These are phyloP conservation scores for Drosophila testacea DNA, from an alignment of 2,888 invertebrate species.

Conservation along the genomic window DNA sequence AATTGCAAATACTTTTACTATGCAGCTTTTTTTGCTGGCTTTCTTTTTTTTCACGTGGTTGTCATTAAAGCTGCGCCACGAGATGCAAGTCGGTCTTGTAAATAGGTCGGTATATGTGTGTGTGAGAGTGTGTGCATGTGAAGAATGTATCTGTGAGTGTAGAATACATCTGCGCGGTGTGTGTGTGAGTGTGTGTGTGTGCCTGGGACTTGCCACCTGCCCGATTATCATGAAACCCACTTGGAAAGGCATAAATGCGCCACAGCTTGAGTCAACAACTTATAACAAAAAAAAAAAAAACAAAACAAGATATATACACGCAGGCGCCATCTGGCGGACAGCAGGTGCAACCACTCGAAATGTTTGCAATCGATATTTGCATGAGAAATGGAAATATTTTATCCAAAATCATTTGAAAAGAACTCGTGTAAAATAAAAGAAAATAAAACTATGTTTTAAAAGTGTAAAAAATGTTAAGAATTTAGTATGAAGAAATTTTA, in stretches of 20 bases:
- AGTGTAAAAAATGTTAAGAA: neutral
- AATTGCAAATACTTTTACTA: neutral
- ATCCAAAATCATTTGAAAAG: neutral
- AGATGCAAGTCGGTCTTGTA: slow-evolving; percentile 38
- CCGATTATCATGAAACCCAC: slow-evolving; percentile 2
- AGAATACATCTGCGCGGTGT: neutral
- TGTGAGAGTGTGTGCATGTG: neutral
- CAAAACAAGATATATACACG: slow-evolving; percentile 23
- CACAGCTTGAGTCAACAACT: slow-evolving; percentile 40
- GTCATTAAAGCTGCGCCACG: slow-evolving; percentile 37
- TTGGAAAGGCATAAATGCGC: slow-evolving; percentile 24
- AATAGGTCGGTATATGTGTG: slow-evolving; percentile 33
- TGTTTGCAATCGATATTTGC: slow-evolving; percentile 34
- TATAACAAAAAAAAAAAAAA: slow-evolving; percentile 16
- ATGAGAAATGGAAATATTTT: slow-evolving; percentile 4
- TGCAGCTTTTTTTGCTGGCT: neutral
- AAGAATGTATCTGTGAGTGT: neutral
- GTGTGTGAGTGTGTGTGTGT: slow-evolving; percentile 2
- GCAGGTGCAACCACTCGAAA: slow-evolving; percentile 15
- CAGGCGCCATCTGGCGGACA: slow-evolving; percentile 45
- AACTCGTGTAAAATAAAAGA: too few species aligned
- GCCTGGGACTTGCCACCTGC: slow-evolving; percentile 13
- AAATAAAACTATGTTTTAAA: too few species aligned
- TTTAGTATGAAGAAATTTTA: neutral
- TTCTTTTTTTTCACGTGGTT: neutral